Evolutionary conservation across 2,113 vertebrate genomes (phyloP).

Genomic region (Corapipo altera): DNA sequence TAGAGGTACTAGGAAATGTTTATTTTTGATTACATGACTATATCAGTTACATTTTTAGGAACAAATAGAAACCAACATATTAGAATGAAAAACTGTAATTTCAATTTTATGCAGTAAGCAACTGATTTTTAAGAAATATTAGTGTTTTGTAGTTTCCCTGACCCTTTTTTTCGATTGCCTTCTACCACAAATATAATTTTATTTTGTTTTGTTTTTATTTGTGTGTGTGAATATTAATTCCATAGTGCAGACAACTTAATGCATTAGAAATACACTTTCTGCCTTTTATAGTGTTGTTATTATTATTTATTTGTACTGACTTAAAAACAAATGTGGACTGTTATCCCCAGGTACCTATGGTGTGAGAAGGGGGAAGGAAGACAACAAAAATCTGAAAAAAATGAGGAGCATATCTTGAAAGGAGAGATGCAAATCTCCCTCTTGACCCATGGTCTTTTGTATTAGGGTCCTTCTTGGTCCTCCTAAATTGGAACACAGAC

Average conservation of each 20-base stretch:
- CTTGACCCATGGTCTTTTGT: not conserved
- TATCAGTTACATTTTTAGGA: not conserved
- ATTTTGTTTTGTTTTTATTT: not conserved
- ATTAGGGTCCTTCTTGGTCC: not conserved
- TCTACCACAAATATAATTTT: not conserved
- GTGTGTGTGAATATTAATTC: not conserved
- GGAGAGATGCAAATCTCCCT: not conserved
- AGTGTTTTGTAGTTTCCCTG: not conserved
- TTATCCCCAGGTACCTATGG: accelerated
- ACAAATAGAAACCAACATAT: not conserved
- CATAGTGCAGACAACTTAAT: conserved; percentile 35
- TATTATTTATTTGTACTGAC: not conserved
- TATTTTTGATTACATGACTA: conserved; percentile 13
- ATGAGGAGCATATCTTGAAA: not conserved
- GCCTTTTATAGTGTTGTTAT: not conserved
- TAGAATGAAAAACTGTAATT: conserved; percentile 8
- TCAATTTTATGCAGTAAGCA: not conserved
- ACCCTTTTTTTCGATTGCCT: not conserved
- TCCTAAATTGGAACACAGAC: not conserved
- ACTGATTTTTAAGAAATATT: not conserved
- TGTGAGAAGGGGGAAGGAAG: not conserved
- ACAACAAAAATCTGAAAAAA: not conserved
- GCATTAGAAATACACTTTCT: conserved; percentile 40
- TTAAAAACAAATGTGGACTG: not conserved
- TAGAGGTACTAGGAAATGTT: not conserved